Percentiles rank a stretch among this genome's conserved stretches.
Conservation (phyloP, 2,888 invertebrate species). For the Pseudococcus longispinus region DNA sequence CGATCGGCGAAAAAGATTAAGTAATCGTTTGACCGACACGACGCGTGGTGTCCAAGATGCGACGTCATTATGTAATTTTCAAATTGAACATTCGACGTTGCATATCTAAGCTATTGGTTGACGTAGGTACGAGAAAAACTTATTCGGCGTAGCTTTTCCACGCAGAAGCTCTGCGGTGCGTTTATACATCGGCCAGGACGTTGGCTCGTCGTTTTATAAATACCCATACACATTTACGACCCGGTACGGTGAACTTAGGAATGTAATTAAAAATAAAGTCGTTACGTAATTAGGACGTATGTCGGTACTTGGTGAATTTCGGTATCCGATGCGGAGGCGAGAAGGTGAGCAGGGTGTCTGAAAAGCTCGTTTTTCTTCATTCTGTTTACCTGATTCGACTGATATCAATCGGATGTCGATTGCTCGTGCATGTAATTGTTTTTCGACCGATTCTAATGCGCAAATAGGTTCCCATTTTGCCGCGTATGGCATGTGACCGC, state of each 20-base stretch:
- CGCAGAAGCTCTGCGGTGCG: neutral
- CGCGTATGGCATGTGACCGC: neutral
- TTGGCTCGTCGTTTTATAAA: constrained; percentile 31
- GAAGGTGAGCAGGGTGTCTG: neutral
- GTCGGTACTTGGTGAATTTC: neutral
- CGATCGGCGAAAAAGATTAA: neutral
- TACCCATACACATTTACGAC: neutral
- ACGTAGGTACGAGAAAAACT: neutral
- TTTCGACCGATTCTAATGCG: constrained; percentile 35
- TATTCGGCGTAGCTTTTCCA: neutral
- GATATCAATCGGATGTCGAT: neutral
- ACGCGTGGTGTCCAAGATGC: too few species aligned
- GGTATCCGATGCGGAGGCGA: neutral
- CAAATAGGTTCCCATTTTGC: neutral
- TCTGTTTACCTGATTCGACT: neutral
- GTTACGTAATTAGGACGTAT: constrained; percentile 34
- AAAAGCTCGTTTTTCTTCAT: neutral
- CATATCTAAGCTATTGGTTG: neutral
- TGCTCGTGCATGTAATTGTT: constrained; percentile 35
- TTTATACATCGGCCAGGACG: neutral
- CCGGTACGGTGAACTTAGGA: constrained; percentile 9
- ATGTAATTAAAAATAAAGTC: constrained; percentile 29
- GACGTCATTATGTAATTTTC: neutral
- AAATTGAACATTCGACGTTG: neutral
- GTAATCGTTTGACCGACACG: constrained; percentile 1